Base-by-base conservation (phyloP, 2,113 vertebrate species). In the Laterallus jamaicensis region DNA sequence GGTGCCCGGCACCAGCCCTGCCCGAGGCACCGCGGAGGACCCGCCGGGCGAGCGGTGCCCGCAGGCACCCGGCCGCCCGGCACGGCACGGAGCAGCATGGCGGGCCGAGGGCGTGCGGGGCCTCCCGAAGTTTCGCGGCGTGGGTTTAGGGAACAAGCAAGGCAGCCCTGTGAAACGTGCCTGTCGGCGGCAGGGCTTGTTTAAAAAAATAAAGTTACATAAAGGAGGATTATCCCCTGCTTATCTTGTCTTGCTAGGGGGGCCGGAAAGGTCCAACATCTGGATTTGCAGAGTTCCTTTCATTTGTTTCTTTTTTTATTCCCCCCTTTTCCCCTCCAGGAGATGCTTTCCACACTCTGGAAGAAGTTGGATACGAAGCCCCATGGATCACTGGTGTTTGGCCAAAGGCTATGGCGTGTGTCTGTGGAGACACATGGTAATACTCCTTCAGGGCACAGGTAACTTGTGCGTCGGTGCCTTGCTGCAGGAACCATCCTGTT, bases 251-350 rank as follows among this genome's bases (percentile, higher is more conserved):
- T 75, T 91, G 66, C 84, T 71, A 76, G 39, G 25, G 84, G 66
- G 37, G 69, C 62, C 91, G 93, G 91, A 97, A 95, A 95, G 89
- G 91, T 93, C 93, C 94, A 84, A 29, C 94, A 95, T 95, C 94
- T 94, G 95, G 84, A 82, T 95, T 90, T 91, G 81, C 1, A 2
- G 67, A 86, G 84, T 92, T 92, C 66, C 76, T 92, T 82, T 91
- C 73, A 49, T 49, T 49, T 11, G 49, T 49, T 26, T 58, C 17
- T 35, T 35, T n/a, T 17, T 19, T 25, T 47, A 49, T 49, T 49
- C 49, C 49, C 19, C 1, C 12, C 2, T 44, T 80, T 42, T 25
- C 1, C 1, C 29, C 14, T 17, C 7, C 5, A 37, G 29, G 63
- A 74, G 50, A 39, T 88, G n/a, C 56, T 94, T 95, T 94, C 79